Evolutionary conservation across 2,888 invertebrate species (phyloP), one percentile per base, ranked within the genome.

Genomic region (Harpalus rufipes): DNA sequence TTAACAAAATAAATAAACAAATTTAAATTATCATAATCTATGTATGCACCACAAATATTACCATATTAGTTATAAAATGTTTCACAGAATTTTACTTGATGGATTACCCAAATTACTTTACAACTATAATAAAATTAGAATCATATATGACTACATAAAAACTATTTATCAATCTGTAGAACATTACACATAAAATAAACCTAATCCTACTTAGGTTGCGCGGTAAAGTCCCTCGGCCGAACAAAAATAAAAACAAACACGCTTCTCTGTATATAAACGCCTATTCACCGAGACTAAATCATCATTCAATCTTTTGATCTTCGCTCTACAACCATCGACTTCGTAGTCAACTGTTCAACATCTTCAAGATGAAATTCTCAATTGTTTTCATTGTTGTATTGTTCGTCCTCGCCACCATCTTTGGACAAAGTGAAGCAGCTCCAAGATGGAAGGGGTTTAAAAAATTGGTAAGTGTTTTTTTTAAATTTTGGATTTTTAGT

Each of bases 381-480:
- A 58, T 83, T 79, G 32, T 85, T 76, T 85, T 83, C 51, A 12
- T 58, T 39, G 65, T 68, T 68, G 61, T 83, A 44, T 18, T 85
- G 44, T 44, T 59, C 21, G 21, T 85, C 25, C 58, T 85, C 21
- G 68, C 83, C 14, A 41, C 83, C 44, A 74, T 84, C 18, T 21
- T 72, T 39, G 84, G 80, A 32, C 44, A 32, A 61, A 41, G 72
- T 41, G 76, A 81, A 32, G 84, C 84, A 16, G 85, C 84, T 2
- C 84, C 86, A 10, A 81, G 58, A 58, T 84, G 84, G 84, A 84
- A 84, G 51, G 81, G 76, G 12, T 84, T 74, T 76, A 80, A 84
- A 41, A 84, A 86, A 81, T 32, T 84, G 32, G 86, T 86, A 84
- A 86, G 86, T 85, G 25, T 3, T 12, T 12, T 44, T 82, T 56